phyloP scores from a whole-genome alignment of 2,888 invertebrate genomes.

The Phortica magna region DNA sequence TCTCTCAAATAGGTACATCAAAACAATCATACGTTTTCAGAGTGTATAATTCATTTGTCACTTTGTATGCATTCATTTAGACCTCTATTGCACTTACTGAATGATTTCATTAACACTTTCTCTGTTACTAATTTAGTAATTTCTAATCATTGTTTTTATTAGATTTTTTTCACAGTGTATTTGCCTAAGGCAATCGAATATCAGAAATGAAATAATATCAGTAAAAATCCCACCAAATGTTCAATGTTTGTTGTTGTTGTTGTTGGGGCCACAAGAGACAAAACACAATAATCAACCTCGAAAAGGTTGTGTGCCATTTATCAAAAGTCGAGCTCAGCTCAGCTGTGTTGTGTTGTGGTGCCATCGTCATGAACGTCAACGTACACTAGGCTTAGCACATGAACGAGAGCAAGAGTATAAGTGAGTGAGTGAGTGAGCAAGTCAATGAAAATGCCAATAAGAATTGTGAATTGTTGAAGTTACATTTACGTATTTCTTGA shows the following conservation, averaged over 20 bases:
- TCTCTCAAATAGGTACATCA: no score
- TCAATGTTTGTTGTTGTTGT: constrained; percentile 19
- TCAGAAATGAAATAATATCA: constrained; percentile 32
- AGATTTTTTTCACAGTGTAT: constrained; percentile 12
- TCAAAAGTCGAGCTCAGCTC: constrained; percentile 58
- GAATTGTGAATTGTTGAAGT: constrained; percentile 29
- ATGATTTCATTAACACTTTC: no score
- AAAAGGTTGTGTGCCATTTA: constrained; percentile 74
- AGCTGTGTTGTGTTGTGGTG: constrained; percentile 54
- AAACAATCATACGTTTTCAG: no score
- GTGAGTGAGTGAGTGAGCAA: constrained; percentile 32
- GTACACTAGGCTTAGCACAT: constrained; percentile 13
- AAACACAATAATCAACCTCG: constrained; percentile 74
- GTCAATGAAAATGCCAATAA: constrained; percentile 31
- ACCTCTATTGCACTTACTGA: no score
- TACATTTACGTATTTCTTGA: constrained; percentile 25
- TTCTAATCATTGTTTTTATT: neutral
- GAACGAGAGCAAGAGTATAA: constrained; percentile 40
- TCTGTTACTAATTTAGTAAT: no score
- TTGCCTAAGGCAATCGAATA: constrained; percentile 29
- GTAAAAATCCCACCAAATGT: constrained; percentile 40
- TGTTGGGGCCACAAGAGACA: constrained; percentile 54
- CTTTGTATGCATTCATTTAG: no score
- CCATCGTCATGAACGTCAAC: constrained; percentile 35
- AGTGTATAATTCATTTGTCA: no score